These are phyloP conservation scores for Cryptoleucopteryx plumbea DNA, from an alignment of 2,113 vertebrate species.

Conservation along the genomic window DNA sequence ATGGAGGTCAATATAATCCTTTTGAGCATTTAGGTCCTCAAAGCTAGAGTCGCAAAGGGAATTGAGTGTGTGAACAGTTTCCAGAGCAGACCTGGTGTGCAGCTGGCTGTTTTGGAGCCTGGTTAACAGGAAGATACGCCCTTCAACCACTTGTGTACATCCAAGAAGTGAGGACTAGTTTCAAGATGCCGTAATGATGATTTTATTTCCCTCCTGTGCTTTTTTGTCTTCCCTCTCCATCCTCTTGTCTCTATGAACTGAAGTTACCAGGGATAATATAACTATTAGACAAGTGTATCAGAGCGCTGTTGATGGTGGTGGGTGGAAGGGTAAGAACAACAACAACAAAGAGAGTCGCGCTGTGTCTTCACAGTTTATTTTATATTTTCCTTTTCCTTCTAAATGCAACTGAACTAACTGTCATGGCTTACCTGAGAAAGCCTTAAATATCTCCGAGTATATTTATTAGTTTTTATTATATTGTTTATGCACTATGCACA, in stretches of 20 bases:
- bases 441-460: not conserved
- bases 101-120: not conserved
- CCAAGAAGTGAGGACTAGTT: not conserved
- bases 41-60: not conserved
- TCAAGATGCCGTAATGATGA: not conserved
- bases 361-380: not conserved
- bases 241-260: not conserved
- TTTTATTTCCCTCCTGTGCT: not conserved
- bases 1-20: not conserved
- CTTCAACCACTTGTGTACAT: not conserved
- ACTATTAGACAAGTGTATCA: not conserved
- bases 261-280: not conserved
- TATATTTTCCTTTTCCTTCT: not conserved
- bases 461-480: not conserved
- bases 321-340: not conserved
- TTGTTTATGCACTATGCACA: not conserved
- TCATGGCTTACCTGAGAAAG: not conserved
- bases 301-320: not conserved
- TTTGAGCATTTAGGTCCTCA: not conserved
- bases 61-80: not conserved
- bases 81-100: not conserved
- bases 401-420: not conserved
- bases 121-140: not conserved
- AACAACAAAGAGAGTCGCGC: not conserved
- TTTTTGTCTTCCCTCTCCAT: not conserved